Evolutionary conservation across 2,113 vertebrate species (phyloP).

Genomic region (Nicator chloris): DNA sequence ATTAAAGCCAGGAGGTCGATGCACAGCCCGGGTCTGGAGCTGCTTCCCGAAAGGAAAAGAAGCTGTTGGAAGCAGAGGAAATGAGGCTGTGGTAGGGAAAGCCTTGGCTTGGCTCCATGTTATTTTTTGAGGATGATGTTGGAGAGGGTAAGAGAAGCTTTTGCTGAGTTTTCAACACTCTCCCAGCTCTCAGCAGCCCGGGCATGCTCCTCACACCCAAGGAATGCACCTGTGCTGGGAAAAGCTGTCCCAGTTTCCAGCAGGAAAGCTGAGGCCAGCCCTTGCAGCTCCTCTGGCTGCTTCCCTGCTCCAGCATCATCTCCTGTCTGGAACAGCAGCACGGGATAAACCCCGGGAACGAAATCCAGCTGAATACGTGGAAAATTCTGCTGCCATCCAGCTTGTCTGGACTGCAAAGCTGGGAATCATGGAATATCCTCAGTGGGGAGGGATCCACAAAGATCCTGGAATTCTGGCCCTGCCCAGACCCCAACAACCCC

Average conservation of each 20-base stretch:
- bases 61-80: not conserved
- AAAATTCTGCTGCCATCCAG: slow-evolving; percentile 36
- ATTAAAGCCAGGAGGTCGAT: not conserved
- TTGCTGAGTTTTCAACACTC: not conserved
- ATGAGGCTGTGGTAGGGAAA: slow-evolving; percentile 7
- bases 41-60: not conserved
- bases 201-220: not conserved
- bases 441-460: not conserved
- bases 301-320: not conserved
- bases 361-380: slow-evolving; percentile 32
- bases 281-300: not conserved
- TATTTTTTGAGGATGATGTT: not conserved
- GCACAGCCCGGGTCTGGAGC: not conserved
- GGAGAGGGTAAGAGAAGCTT: not conserved
- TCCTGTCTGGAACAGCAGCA: slow-evolving; percentile 13
- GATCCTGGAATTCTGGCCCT: not conserved
- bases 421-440: not conserved
- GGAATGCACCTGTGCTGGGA: not conserved
- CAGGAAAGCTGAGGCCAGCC: not conserved
- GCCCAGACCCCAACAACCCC: not conserved
- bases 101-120: not conserved
- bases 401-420: not conserved
- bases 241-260: not conserved
- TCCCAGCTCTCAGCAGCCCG: not conserved
- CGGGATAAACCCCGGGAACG: not conserved